Evolutionary conservation across 2,113 vertebrate species (phyloP).

Genomic region (Pholis gunnellus): DNA sequence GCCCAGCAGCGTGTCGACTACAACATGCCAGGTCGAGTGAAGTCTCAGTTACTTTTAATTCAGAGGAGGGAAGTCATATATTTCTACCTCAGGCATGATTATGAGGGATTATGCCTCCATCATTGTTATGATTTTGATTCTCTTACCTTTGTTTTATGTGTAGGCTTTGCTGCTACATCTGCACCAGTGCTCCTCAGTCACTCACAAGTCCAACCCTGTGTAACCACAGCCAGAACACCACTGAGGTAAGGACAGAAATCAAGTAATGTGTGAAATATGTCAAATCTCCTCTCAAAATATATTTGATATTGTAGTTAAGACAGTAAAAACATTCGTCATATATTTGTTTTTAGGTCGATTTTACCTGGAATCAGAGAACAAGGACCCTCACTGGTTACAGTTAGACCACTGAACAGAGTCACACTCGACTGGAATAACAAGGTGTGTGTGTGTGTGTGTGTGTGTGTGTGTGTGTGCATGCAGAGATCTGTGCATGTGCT

Average conservation of each 20-base stretch:
- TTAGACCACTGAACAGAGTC: constrained; percentile 50
- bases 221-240: constrained; percentile 38
- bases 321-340: background rate
- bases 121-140: constrained; percentile 5
- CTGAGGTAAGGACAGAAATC: constrained; percentile 52
- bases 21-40: constrained; percentile 56
- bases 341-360: constrained; percentile 59
- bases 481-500: background rate
- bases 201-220: constrained; percentile 35
- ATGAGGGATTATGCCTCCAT: background rate
- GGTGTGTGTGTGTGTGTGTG: constrained; percentile 41
- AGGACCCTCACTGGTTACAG: constrained; percentile 16
- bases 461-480: background rate
- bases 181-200: background rate
- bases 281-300: background rate
- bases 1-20: constrained; percentile 37
- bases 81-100: background rate
- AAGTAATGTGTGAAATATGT: background rate
- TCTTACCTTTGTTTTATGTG: constrained; percentile 2
- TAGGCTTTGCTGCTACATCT: constrained; percentile 42
- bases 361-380: constrained; percentile 30
- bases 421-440: constrained; percentile 52
- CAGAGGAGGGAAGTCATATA: background rate
- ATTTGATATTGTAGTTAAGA: background rate
- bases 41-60: background rate